Conservation (phyloP, 2,113 vertebrate genomes). For the Todiramphus saurophagus region DNA sequence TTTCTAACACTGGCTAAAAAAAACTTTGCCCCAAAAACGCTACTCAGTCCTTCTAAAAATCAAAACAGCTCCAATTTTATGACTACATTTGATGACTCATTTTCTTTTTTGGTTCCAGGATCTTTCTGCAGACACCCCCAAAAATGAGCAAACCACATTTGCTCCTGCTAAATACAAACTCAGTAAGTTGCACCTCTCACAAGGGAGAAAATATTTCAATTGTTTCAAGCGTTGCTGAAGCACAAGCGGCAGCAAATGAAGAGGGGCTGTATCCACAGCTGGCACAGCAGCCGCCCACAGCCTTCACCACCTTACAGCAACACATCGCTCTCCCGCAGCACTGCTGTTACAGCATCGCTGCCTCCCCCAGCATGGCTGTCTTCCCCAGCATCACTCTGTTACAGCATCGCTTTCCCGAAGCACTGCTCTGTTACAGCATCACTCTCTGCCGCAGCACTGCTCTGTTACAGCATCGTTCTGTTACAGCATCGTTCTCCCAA, state of each 20-base stretch:
- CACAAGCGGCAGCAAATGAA: not conserved
- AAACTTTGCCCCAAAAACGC: not conserved
- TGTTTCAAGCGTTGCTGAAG: not conserved
- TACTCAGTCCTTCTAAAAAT: not conserved
- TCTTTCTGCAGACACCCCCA: not conserved
- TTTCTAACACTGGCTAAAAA: not conserved
- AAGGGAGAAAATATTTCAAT: not conserved
- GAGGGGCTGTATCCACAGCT: not conserved
- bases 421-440: too few species aligned
- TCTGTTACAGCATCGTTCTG: too few species aligned
- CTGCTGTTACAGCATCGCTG: too few species aligned
- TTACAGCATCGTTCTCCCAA: too few species aligned
- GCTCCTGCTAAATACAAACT: not conserved
- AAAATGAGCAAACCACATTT: not conserved
- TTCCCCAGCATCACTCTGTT: too few species aligned
- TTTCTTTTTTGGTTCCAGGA: not conserved
- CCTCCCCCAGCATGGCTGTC: too few species aligned
- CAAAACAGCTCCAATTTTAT: not conserved
- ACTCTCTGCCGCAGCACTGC: too few species aligned
- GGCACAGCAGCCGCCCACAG: not conserved
- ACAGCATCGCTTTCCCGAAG: too few species aligned
- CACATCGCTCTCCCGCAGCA: too few species aligned
- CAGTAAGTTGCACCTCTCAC: not conserved
- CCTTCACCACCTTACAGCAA: not conserved
- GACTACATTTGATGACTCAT: not conserved